Conservation (phyloP, 2,797 vertebrate species). For the Epinephelus awoara region DNA sequence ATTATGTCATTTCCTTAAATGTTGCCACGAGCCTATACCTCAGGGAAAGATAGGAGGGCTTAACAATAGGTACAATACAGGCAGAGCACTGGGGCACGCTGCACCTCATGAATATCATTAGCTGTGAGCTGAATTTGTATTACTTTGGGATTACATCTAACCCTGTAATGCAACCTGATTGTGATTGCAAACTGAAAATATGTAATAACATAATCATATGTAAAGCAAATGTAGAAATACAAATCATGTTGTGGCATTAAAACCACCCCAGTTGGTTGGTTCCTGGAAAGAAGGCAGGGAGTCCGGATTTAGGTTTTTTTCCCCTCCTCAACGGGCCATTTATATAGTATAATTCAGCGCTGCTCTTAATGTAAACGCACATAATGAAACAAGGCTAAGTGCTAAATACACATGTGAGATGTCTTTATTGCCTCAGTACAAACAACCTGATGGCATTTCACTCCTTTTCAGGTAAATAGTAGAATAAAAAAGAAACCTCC, state of each 20-base stretch:
- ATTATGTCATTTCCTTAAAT: slow-evolving; percentile 78
- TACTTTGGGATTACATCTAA: slow-evolving; percentile 84
- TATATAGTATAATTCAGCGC: slow-evolving; percentile 48
- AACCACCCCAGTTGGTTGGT: slow-evolving; percentile 64
- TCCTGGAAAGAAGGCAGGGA: slow-evolving; percentile 50
- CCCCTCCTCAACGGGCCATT: slow-evolving; percentile 34
- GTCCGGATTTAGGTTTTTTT: slow-evolving; percentile 7
- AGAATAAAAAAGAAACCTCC: slow-evolving; percentile 34
- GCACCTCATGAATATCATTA: slow-evolving; percentile 86
- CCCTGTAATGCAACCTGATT: slow-evolving; percentile 81
- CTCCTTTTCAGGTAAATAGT: slow-evolving; percentile 54
- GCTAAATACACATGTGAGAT: slow-evolving; percentile 40
- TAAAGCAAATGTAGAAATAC: slow-evolving; percentile 85
- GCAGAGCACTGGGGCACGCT: slow-evolving; percentile 71
- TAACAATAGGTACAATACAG: slow-evolving; percentile 79
- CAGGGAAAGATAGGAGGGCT: slow-evolving; percentile 66
- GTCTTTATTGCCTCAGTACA: slow-evolving; percentile 42
- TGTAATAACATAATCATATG: slow-evolving; percentile 84
- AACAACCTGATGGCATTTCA: slow-evolving; percentile 37
- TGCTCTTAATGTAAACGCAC: slow-evolving; percentile 34
- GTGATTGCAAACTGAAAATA: slow-evolving; percentile 78
- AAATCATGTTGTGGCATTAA: slow-evolving; percentile 78
- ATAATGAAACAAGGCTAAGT: slow-evolving; percentile 36
- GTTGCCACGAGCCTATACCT: slow-evolving; percentile 65
- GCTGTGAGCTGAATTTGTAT: slow-evolving; percentile 80